phyloP scores from a whole-genome alignment of 2,888 invertebrate species.

The Cerceris ruficornis region DNA sequence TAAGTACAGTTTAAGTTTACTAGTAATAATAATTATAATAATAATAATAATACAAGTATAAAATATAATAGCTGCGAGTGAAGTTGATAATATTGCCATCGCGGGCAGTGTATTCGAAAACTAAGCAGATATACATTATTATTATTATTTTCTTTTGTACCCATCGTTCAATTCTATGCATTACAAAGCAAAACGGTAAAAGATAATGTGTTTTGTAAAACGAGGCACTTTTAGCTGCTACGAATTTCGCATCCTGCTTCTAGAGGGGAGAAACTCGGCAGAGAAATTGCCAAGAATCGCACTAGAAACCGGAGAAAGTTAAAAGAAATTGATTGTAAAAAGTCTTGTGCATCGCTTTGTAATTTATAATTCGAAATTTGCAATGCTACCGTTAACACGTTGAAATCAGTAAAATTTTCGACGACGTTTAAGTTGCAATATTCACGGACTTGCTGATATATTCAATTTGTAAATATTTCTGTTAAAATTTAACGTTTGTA shows the following conservation, averaged over 20 bases:
- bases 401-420: too few relatives aligned
- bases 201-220: background rate
- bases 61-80: background rate
- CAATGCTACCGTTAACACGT: too few relatives aligned
- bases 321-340: background rate
- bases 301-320: too few relatives aligned
- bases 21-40: constrained; percentile 4
- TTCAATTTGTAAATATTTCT: too few relatives aligned
- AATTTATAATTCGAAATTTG: too few relatives aligned
- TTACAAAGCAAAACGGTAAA: background rate
- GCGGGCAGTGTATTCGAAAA: background rate
- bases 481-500: too few relatives aligned
- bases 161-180: background rate
- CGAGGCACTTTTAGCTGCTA: background rate
- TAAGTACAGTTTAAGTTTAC: constrained; percentile 10
- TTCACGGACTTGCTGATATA: too few relatives aligned
- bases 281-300: too few relatives aligned
- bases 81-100: background rate
- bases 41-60: background rate
- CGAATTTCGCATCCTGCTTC: background rate
- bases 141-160: background rate
- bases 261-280: background rate
- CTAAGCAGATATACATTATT: background rate
- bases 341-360: constrained; percentile 26
- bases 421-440: too few relatives aligned